These are phyloP conservation scores for Apamea epomidion DNA, from an alignment of 2,888 invertebrate genomes.

Conservation along the genomic window DNA sequence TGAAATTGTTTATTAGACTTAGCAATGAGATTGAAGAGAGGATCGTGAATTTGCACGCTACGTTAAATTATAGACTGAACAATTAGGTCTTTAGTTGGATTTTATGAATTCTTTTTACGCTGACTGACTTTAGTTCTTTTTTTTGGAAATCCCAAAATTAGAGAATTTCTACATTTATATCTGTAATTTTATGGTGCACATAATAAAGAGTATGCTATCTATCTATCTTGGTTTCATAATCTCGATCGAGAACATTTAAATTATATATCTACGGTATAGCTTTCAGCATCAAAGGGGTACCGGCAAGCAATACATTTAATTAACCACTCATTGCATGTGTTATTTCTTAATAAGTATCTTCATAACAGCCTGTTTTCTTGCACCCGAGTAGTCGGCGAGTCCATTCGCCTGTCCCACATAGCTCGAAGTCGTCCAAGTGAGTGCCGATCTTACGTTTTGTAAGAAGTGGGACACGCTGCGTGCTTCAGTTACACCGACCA, in stretches of 20 bases:
- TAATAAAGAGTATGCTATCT: no score
- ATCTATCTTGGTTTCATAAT: not conserved
- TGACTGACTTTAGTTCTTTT: not conserved
- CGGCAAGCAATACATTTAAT: conserved; percentile 28
- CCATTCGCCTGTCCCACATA: conserved; percentile 74
- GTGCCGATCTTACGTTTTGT: conserved; percentile 70
- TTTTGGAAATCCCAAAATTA: not conserved
- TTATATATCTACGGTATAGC: not conserved
- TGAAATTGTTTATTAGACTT: conserved; percentile 23
- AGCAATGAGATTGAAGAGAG: conserved; percentile 14
- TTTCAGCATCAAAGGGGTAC: conserved; percentile 15
- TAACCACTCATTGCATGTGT: conserved; percentile 32
- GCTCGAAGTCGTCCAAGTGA: conserved; percentile 71
- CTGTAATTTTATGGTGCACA: not conserved
- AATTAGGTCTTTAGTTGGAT: not conserved
- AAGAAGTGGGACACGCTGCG: conserved; percentile 69
- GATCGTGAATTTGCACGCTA: conserved; percentile 4
- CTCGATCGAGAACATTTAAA: conserved; percentile 13
- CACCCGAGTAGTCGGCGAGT: conserved; percentile 60
- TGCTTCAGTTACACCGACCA: conserved; percentile 50
- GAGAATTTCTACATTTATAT: not conserved
- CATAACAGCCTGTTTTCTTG: conserved; percentile 61
- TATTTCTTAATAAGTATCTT: conserved; percentile 61
- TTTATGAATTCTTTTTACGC: not conserved
- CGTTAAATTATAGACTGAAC: not conserved